A percentile compares a stretch with the other conserved stretches of the same genome.
Evolutionary conservation across 1,140 invertebrate species (phyloP).

Genomic region (Nephotettix cincticeps): DNA sequence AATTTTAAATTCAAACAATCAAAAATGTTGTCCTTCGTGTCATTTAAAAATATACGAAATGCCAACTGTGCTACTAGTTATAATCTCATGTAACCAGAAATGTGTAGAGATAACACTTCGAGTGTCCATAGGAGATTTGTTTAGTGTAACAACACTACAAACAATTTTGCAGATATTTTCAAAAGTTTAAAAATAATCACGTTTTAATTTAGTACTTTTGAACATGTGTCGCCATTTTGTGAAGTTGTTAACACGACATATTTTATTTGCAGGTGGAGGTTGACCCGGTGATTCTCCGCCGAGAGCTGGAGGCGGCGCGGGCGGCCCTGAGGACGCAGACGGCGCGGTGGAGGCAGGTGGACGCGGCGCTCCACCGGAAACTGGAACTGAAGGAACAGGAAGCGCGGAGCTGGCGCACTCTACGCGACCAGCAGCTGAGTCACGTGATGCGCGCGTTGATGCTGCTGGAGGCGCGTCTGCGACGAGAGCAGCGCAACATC

Average conservation of each 20-base stretch:
- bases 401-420: constrained; percentile 57
- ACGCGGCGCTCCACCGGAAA: constrained; percentile 58
- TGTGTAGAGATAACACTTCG: too few relatives aligned
- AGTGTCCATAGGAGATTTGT: too few relatives aligned
- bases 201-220: too few relatives aligned
- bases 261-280: constrained; percentile 54
- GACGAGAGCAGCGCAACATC: constrained; percentile 72
- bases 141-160: too few relatives aligned
- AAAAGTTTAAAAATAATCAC: too few relatives aligned
- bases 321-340: constrained; percentile 51
- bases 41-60: too few relatives aligned
- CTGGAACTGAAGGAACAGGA: constrained; percentile 60
- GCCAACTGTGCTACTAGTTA: too few relatives aligned
- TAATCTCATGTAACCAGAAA: too few relatives aligned
- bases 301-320: constrained; percentile 55
- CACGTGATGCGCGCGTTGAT: constrained; percentile 66
- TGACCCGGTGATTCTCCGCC: constrained; percentile 60
- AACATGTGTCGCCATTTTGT: neutral
- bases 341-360: constrained; percentile 55
- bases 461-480: constrained; percentile 66
- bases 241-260: constrained; percentile 28
- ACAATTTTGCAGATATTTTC: too few relatives aligned
- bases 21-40: too few relatives aligned
- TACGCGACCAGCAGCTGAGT: constrained; percentile 65
- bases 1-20: too few relatives aligned